Base-by-base conservation (phyloP, 2,113 vertebrate species). In the Ochotona princeps region DNA sequence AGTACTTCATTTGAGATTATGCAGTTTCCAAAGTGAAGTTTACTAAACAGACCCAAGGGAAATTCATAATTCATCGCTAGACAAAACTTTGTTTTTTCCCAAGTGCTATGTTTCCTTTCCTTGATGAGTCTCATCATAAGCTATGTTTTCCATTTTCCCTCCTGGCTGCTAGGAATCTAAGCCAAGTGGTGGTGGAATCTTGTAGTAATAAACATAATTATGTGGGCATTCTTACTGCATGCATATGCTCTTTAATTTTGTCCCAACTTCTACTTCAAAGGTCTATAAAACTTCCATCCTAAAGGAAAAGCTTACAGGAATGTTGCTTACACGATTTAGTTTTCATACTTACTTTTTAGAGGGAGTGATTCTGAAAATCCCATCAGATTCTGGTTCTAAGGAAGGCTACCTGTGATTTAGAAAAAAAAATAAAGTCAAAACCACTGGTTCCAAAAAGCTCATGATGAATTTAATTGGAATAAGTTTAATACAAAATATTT, bases 371-470 rank as follows among this genome's bases (percentile, higher is more conserved):
- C 66, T 79, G 49, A 8, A 83, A 5, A 91, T 69, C 91, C 65
- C 66, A 84, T 69, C 28, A 95, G 69, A 81, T 82, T 49, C 47
- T 90, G 35, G 38, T 85, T 93, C 30, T 73, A 15, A 83, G 79
- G 89, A 2, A 0, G 23, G 5, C 38, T 44, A 12, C 17, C 26
- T 84, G 17, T 89, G n/a, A 66, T 65, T 8, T 30, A 90, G 57
- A 65, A 44, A 44, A 6, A 57, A 57, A 54, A 84, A 65, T 1
- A 87, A n/a, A 57, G 7, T 79, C 54, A 91, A 72, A 83, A 70
- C 23, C 17, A 72, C 63, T 73, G 7, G 12, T 57, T 57, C 54
- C 54, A 57, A 18, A 57, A 57, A 57, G 15, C 18, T 57, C 54
- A 57, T 57, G 18, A 13, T 57, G 12, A 57, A 57, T 57, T 57